These are phyloP conservation scores for Botrylloides violaceus DNA, from an alignment of 23 tunicate genomes.

Conservation along the genomic window DNA sequence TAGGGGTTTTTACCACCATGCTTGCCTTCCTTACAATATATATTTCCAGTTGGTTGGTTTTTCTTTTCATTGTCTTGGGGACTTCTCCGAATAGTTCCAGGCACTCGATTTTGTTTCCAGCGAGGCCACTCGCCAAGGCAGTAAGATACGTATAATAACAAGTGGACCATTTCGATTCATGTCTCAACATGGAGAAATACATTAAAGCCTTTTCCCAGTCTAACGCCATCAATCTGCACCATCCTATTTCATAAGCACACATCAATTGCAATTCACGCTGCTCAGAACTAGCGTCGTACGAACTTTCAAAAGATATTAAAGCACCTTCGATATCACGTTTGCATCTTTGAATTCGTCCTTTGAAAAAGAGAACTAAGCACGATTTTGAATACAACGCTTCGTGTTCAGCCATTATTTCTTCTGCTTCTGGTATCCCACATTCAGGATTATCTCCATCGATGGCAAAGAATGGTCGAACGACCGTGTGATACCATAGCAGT, in stretches of 20 bases:
- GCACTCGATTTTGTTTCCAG: conserved; percentile 30
- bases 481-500: conserved; percentile 73
- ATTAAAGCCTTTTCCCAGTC: conserved; percentile 60
- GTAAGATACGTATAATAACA: conserved; percentile 77
- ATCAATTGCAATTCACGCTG: conserved; percentile 70
- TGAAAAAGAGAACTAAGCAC: conserved; percentile 59
- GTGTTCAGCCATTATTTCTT: conserved; percentile 39
- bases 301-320: conserved; percentile 39
- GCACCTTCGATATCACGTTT: conserved; percentile 58
- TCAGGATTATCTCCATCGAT: conserved; percentile 59
- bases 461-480: conserved; percentile 84
- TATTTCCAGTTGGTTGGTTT: conserved; percentile 62
- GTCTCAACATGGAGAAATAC: conserved; percentile 51
- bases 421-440: conserved; percentile 62
- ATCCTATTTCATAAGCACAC: conserved; percentile 81
- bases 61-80: conserved; percentile 72
- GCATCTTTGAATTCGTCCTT: conserved; percentile 66
- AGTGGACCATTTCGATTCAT: conserved; percentile 77
- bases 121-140: conserved; percentile 32
- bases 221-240: conserved; percentile 80
- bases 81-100: conserved; percentile 53
- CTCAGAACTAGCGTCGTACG: conserved; percentile 53
- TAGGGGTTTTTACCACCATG: conserved; percentile 60
- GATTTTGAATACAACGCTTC: conserved; percentile 58
- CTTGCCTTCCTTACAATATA: conserved; percentile 72